These are phyloP conservation scores for Fragum sueziense DNA, from an alignment of 2,888 invertebrate genomes.

Conservation along the genomic window DNA sequence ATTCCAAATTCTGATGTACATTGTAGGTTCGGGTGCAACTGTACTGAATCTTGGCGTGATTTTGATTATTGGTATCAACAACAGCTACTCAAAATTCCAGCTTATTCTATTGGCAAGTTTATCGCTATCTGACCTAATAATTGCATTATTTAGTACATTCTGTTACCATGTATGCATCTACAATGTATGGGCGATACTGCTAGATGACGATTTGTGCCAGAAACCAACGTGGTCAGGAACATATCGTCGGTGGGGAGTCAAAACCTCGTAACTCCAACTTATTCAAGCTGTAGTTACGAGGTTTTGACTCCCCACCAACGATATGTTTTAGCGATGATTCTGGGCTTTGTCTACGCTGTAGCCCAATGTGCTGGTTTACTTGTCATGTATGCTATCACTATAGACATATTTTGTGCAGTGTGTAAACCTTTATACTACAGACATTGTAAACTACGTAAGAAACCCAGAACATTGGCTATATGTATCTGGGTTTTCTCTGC, in stretches of 20 bases:
- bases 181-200: not conserved
- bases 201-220: not conserved
- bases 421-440: constrained; percentile 1
- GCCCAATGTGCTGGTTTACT: constrained; percentile 1
- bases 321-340: not conserved
- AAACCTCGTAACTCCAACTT: no score
- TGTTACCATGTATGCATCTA: not conserved
- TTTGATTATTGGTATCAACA: not conserved
- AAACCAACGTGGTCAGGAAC: not conserved
- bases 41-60: not conserved
- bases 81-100: not conserved
- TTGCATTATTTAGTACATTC: not conserved
- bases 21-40: not conserved
- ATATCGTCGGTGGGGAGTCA: no score
- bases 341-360: not conserved
- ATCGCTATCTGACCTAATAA: not conserved
- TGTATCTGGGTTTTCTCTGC: not conserved
- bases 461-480: not conserved
- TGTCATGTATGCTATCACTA: not conserved
- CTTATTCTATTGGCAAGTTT: not conserved
- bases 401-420: constrained; percentile 1
- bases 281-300: no score
- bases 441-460: not conserved
- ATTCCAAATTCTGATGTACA: not conserved
- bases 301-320: not conserved